Evolutionary conservation across 2,888 invertebrate genomes (phyloP).

Genomic region (Cerastis rubricosa): DNA sequence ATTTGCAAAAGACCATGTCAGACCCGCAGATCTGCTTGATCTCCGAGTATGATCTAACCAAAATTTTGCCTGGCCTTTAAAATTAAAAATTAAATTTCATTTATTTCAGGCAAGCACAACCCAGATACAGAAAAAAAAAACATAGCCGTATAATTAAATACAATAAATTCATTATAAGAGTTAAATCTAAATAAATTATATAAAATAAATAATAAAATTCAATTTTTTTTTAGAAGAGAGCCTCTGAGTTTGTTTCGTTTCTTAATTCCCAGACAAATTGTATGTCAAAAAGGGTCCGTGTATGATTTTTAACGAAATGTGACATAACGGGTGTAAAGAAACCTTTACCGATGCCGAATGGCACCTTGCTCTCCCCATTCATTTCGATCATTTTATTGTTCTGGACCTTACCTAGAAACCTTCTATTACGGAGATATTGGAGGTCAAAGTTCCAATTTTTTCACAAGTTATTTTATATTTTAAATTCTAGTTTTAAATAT

Average conservation of each 20-base stretch:
- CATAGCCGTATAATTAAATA: too few species aligned
- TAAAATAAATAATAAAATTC: too few species aligned
- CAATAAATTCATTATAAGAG: too few species aligned
- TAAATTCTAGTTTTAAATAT: too few species aligned
- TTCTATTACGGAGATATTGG: neutral
- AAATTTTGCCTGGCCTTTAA: neutral
- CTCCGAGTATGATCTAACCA: neutral
- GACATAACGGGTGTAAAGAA: neutral
- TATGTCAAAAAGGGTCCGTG: neutral
- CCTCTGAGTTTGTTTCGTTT: neutral
- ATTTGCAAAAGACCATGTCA: neutral
- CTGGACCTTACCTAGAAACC: neutral
- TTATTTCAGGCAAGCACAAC: too few species aligned
- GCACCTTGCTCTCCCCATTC: neutral
- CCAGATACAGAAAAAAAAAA: too few species aligned
- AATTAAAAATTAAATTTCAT: too few species aligned
- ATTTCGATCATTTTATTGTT: neutral
- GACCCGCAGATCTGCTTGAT: neutral
- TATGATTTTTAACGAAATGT: neutral
- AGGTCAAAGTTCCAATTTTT: neutral
- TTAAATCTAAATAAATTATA: too few species aligned
- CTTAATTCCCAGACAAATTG: neutral
- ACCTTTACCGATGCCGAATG: neutral
- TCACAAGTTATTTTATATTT: too few species aligned
- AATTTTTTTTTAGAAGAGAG: too few species aligned